Evolutionary conservation across 53 echinoderm and acorn worm species (phyloP).

Genomic region (Astropecten irregularis): DNA sequence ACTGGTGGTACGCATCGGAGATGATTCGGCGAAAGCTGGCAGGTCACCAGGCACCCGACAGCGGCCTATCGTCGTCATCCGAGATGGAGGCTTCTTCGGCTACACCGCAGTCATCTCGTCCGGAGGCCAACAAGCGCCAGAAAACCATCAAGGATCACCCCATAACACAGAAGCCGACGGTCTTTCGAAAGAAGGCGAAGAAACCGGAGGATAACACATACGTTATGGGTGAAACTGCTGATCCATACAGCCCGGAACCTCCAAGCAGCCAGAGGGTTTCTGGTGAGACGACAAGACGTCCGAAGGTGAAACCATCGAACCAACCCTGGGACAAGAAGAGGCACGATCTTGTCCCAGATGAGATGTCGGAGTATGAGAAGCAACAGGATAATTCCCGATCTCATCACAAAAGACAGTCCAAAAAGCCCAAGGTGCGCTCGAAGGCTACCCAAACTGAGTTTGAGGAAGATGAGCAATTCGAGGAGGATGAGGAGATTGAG

Average conservation of each 20-base stretch:
- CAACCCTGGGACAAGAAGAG: not conserved
- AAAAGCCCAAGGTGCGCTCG: not conserved
- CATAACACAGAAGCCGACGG: slow-evolving; percentile 1
- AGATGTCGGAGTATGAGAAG: not conserved
- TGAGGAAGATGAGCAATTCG: too few relatives aligned
- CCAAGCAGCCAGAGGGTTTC: too few relatives aligned
- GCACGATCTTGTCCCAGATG: too few relatives aligned
- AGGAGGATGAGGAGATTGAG: not conserved
- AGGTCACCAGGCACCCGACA: slow-evolving; percentile 38
- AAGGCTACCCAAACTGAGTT: not conserved
- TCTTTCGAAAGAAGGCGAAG: slow-evolving; percentile 6
- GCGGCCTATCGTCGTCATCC: slow-evolving; percentile 26
- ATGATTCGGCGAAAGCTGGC: slow-evolving; percentile 72
- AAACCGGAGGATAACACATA: slow-evolving; percentile 18
- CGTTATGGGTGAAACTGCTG: too few relatives aligned
- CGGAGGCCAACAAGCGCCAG: not conserved
- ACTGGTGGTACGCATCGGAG: slow-evolving; percentile 94
- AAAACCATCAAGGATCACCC: slow-evolving; percentile 4
- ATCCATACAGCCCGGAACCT: too few relatives aligned
- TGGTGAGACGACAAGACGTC: too few relatives aligned
- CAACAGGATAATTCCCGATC: not conserved
- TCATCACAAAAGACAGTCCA: not conserved
- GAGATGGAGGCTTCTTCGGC: slow-evolving; percentile 1
- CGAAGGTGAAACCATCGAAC: too few relatives aligned
- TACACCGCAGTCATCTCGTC: not conserved